phyloP scores from a whole-genome alignment of 2,797 vertebrate species.

The Carduelis carduelis region DNA sequence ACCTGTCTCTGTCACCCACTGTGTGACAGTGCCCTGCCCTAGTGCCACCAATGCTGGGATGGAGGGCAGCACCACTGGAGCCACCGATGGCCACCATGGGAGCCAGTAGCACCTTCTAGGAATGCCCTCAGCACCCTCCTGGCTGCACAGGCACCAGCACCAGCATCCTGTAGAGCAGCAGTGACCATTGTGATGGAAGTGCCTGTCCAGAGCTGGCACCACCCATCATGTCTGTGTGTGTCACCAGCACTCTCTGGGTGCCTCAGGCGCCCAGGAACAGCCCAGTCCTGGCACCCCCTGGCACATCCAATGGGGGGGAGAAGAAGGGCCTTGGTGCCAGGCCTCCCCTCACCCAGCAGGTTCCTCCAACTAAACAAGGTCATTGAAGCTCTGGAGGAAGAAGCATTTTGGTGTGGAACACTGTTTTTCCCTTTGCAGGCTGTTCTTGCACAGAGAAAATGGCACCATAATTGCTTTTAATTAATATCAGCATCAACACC shows the following conservation, averaged over 20 bases:
- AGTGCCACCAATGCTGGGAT: background rate
- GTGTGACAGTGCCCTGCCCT: background rate
- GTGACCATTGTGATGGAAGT: background rate
- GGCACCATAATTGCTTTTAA: slow-evolving; percentile 69
- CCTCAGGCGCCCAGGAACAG: background rate
- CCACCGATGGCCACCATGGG: background rate
- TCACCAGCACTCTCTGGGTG: background rate
- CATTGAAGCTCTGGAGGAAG: background rate
- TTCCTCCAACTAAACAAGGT: slow-evolving; percentile 25
- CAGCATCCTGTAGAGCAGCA: background rate
- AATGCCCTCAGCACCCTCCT: background rate
- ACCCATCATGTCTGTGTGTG: background rate
- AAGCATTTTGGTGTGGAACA: slow-evolving; percentile 12
- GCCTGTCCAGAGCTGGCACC: background rate
- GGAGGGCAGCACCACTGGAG: background rate
- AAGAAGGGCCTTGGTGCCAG: background rate
- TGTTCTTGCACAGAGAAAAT: slow-evolving; percentile 47
- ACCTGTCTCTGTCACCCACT: background rate
- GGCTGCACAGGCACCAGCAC: background rate
- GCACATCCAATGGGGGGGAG: background rate
- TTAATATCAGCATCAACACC: slow-evolving; percentile 66
- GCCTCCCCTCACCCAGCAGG: background rate
- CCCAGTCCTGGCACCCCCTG: background rate
- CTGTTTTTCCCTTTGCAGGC: slow-evolving; percentile 33
- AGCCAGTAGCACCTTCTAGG: background rate